Base-by-base conservation (phyloP, 2,113 vertebrate species). In the Alethe diademata region DNA sequence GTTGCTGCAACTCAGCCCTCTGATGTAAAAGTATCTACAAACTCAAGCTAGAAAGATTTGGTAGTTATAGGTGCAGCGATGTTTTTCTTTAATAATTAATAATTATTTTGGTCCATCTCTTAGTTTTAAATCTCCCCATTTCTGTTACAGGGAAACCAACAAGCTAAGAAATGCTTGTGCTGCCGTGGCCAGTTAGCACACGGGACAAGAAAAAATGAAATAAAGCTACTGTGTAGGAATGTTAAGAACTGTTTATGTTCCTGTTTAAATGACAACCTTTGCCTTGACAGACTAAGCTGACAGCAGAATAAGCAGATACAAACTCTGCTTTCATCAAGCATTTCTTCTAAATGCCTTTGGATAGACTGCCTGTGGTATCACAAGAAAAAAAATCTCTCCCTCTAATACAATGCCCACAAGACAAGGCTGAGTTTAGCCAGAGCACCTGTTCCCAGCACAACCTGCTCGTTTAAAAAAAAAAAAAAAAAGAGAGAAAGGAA, bases 101-200 rank as follows among this genome's bases (percentile, higher is more conserved):
- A 29, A 62, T 61, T 45, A 53, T 45, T 97, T 97, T 97, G 97
- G 96, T 97, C 96, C 97, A 79, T 83, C 76, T 95, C 72, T 83
- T 67, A 56, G 28, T 90, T 97, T 81, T 54, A 90, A 84, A 70
- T 83, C 61, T 67, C 45, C 4, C 33, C 2, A 23, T 74, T 88
- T 64, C 62, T 90, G 57, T 64, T 58, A 78, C 60, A 94, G 69
- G 47, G 82, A 88, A 95, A 88, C 23, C 74, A 80, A 62, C 14
- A 79, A 47, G 73, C 48, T 92, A 70, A 69, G 31, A 83, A 92
- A 36, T 74, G 70, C 70, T 79, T 87, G 64, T 84, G 72, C 71
- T 94, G 81, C 69, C 90, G 61, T 40, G 19, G 88, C 83, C 85
- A 87, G 22, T 82, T 56, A 95, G 64, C 60, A 80, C 60, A 61